These are phyloP conservation scores for Panulirus ornatus DNA, from an alignment of 1,140 invertebrate genomes.

Conservation along the genomic window DNA sequence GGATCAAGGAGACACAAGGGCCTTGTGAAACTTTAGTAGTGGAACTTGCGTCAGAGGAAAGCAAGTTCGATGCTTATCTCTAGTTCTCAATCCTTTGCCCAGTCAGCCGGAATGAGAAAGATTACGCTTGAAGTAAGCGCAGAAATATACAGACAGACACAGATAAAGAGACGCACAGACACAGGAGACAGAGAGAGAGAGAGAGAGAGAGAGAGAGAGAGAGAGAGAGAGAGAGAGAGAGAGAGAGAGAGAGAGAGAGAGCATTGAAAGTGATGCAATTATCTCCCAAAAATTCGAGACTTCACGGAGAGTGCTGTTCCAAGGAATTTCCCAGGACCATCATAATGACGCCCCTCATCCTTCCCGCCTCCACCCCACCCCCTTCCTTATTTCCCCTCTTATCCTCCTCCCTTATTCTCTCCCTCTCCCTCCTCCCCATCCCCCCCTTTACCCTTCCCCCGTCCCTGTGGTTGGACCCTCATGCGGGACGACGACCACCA, in stretches of 20 bases:
- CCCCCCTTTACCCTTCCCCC: neutral
- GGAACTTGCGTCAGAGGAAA: too few species aligned
- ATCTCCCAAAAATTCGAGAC: too few species aligned
- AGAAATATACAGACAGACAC: neutral
- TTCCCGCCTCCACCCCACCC: neutral
- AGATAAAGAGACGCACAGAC: neutral
- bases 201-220: neutral
- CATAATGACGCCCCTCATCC: neutral
- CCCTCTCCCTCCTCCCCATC: neutral
- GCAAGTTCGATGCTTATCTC: too few species aligned
- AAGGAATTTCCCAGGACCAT: neutral
- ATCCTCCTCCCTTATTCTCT: slow-evolving; percentile 5
- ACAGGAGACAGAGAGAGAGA: neutral
- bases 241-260: neutral
- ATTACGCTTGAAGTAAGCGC: neutral
- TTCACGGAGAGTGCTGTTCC: neutral
- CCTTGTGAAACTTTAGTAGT: too few species aligned
- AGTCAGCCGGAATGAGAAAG: neutral
- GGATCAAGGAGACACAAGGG: too few species aligned
- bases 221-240: slow-evolving; percentile 22
- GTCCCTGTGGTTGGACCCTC: neutral
- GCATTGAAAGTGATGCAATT: neutral
- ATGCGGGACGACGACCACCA: neutral
- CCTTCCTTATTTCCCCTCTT: neutral
- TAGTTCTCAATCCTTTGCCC: neutral